Conservation (phyloP, 2,113 vertebrate genomes). For the Butastur rufipennis region DNA sequence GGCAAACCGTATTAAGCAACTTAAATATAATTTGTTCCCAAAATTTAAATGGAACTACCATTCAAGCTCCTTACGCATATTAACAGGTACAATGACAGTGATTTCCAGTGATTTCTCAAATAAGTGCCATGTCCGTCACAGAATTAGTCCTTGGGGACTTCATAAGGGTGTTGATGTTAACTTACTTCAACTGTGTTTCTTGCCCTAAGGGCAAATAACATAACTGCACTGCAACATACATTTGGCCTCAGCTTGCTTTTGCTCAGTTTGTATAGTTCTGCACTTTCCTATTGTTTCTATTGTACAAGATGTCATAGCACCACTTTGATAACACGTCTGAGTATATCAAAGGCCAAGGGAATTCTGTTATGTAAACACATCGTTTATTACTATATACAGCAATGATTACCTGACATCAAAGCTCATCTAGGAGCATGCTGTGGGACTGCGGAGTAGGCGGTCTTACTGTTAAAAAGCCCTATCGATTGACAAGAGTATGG, state of each 20-base stretch:
- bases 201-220: not conserved
- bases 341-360: slow-evolving; percentile 52
- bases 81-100: not conserved
- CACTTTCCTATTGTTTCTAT: slow-evolving; percentile 25
- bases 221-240: not conserved
- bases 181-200: not conserved
- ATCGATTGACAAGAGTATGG: not conserved
- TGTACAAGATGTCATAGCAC: not conserved
- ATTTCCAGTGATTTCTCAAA: not conserved
- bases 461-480: not conserved
- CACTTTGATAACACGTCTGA: slow-evolving; percentile 42
- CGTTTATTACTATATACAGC: slow-evolving; percentile 57
- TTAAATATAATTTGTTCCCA: not conserved
- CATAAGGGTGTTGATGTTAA: not conserved
- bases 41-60: not conserved
- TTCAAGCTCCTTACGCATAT: not conserved
- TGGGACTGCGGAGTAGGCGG: slow-evolving; percentile 15
- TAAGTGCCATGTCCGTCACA: not conserved
- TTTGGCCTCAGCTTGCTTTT: not conserved
- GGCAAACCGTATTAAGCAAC: not conserved
- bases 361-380: slow-evolving; percentile 62
- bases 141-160: not conserved
- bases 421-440: slow-evolving; percentile 37
- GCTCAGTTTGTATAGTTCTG: not conserved
- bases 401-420: slow-evolving; percentile 65